These are phyloP conservation scores for Parotia lawesii DNA, from an alignment of 2,113 vertebrate genomes.

Conservation along the genomic window DNA sequence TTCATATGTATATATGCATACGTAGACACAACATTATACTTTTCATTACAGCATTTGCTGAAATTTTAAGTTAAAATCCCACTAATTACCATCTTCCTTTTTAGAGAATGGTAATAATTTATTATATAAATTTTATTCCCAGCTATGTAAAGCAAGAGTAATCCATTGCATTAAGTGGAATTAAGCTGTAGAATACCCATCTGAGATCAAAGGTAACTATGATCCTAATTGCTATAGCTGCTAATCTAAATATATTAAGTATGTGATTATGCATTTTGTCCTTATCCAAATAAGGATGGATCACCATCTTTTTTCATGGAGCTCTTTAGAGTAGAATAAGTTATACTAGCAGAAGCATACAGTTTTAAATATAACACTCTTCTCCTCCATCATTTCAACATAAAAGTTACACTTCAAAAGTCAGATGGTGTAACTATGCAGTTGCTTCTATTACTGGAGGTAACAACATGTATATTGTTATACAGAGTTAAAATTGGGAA, in stretches of 20 bases:
- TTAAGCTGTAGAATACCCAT: not conserved
- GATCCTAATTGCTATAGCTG: not conserved
- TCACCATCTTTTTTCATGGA: not conserved
- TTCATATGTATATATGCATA: not conserved
- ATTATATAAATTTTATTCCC: not conserved
- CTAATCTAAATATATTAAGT: not conserved
- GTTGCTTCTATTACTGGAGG: not conserved
- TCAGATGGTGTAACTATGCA: not conserved
- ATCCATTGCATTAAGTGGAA: not conserved
- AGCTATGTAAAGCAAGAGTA: not conserved
- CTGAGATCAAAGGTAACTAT: not conserved
- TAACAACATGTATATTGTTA: not conserved
- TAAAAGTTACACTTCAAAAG: not conserved
- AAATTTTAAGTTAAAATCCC: not conserved
- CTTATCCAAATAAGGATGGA: not conserved
- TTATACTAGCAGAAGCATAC: not conserved
- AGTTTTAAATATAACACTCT: not conserved
- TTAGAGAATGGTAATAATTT: not conserved
- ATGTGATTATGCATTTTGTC: not conserved
- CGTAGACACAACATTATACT: not conserved
- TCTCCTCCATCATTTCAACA: not conserved
- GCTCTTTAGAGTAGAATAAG: not conserved
- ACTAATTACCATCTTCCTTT: not conserved
- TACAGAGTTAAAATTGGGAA: constrained; percentile 50
- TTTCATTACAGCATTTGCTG: not conserved